These are phyloP conservation scores for Sarcophaga subvicina DNA, from an alignment of 2,888 invertebrate species.

Conservation along the genomic window DNA sequence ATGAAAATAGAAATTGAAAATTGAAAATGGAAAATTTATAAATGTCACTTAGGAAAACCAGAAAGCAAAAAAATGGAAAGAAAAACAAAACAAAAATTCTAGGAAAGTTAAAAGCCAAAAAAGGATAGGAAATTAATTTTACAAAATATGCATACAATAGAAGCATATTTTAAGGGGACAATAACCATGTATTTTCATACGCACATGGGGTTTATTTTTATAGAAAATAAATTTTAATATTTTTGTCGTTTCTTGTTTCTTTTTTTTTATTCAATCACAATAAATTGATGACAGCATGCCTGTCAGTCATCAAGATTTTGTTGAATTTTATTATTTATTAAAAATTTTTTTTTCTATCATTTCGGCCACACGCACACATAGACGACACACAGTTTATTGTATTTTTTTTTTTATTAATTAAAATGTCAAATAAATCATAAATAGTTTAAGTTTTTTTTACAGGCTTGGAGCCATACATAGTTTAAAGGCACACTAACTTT, in stretches of 20 bases:
- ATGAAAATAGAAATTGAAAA: too few species aligned
- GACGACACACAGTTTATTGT: background rate
- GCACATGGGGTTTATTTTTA: background rate
- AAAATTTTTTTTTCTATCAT: background rate
- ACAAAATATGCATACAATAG: too few species aligned
- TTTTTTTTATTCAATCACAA: conserved; percentile 15
- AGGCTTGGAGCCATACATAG: background rate
- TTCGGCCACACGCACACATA: background rate
- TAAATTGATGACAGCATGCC: conserved; percentile 40
- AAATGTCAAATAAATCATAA: conserved; percentile 66
- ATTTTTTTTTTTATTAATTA: conserved; percentile 45
- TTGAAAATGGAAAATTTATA: conserved; percentile 11
- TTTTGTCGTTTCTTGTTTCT: background rate
- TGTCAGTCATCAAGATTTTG: conserved; percentile 26
- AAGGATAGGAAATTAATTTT: too few species aligned
- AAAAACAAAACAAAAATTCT: too few species aligned
- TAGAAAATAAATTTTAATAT: background rate
- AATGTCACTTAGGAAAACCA: conserved; percentile 27
- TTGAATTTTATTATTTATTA: background rate
- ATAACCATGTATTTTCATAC: too few species aligned
- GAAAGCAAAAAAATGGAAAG: too few species aligned
- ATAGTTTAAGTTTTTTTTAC: conserved; percentile 7
- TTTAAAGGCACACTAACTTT: background rate
- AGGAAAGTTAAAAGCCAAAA: too few species aligned
- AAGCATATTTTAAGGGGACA: too few species aligned